These are phyloP conservation scores for Anser cygnoides DNA, from an alignment of 2,113 vertebrate genomes.

Conservation along the genomic window DNA sequence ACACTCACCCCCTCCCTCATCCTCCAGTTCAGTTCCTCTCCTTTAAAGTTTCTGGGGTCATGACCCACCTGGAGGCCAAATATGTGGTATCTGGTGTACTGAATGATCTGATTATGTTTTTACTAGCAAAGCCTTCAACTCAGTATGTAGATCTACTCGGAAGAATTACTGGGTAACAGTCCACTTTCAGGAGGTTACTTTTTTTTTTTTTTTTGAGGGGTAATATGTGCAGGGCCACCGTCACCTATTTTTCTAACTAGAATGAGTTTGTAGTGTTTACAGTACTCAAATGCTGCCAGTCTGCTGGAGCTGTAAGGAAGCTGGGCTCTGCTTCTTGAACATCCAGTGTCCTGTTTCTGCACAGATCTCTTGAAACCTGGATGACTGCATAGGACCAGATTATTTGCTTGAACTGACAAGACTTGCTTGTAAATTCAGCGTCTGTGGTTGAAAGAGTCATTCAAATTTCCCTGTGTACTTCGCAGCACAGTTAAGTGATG, in stretches of 20 bases:
- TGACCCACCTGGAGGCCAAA: conserved; percentile 68
- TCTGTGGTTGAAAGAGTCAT: neutral
- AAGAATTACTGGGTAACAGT: neutral
- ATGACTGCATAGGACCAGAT: neutral
- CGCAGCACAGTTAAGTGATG: neutral
- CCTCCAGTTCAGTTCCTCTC: conserved; percentile 61
- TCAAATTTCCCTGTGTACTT: neutral
- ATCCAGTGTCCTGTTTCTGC: neutral
- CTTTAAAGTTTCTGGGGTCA: conserved; percentile 68
- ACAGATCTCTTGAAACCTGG: neutral
- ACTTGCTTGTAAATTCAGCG: neutral
- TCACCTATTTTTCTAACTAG: neutral
- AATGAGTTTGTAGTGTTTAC: neutral
- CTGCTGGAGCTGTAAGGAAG: neutral
- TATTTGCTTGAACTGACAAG: neutral
- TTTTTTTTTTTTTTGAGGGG: neutral
- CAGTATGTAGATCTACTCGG: neutral
- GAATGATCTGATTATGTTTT: conserved; percentile 66
- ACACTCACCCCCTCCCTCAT: conserved; percentile 52
- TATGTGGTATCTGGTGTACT: conserved; percentile 54
- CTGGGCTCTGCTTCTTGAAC: neutral
- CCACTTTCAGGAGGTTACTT: neutral
- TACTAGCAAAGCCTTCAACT: conserved; percentile 19
- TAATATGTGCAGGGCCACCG: neutral
- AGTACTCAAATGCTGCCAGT: neutral